Base-by-base conservation (phyloP, 2,888 invertebrate genomes). In the Monopis laevigella region DNA sequence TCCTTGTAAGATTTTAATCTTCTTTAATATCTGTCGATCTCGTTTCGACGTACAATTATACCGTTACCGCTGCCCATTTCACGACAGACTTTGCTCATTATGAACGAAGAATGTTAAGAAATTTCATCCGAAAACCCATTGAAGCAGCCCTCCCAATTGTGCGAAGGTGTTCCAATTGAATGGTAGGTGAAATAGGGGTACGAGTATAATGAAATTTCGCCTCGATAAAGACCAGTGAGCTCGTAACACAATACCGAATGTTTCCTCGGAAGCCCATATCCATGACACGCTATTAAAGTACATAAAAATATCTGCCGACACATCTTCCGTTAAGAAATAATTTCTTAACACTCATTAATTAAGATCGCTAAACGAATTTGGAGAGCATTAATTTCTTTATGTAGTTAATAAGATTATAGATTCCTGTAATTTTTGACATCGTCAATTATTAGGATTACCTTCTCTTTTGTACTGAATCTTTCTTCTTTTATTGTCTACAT, bases 41-140 rank as follows among this genome's bases (percentile, higher is more conserved):
- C 68, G 56, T 71, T 73, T 66, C 61, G 61, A 60, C 62, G 63
- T 65, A 73, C 70, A 71, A 75, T 77, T 72, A 74, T 63, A 73
- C 70, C 74, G 75, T 77, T 74, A 75, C 65, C 64, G 55, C 55
- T 54, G 70, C 66, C 66, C 67, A 72, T 74, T 66, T 74, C 71
- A 72, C 69, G 75, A 70, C 68, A 71, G 64, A 59, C 65, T 65
- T 59, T 60, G 66, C 69, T 75, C 72, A 74, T 77, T 71, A 77
- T 75, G 63, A 67, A 60, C 59, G 70, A 68, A 70, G 72, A 74
- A 73, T 72, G 71, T 74, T 75, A 73, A 78, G 78, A 78, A 78
- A 78, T 78, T 77, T 78, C 70, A 78, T 78, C 77, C 73, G 69
- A 68, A 70, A 73, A 72, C 72, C 78, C 70, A 78, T 80, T 78